Evolutionary conservation across 2,888 invertebrate species (phyloP).

Genomic region (Ormyrus rosae): DNA sequence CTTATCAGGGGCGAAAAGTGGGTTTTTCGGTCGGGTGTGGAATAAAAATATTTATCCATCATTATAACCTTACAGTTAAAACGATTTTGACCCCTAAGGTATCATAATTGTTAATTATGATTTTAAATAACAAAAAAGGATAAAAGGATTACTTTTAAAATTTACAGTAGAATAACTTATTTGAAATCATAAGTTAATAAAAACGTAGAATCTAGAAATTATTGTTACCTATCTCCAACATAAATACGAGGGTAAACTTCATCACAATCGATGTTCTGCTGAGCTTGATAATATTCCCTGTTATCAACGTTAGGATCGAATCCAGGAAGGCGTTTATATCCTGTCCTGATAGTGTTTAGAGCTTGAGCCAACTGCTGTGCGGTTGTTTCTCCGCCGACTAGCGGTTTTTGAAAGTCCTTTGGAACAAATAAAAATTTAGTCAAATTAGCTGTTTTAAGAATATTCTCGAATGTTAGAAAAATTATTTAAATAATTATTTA

Average conservation of each 20-base stretch:
- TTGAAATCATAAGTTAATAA: neutral
- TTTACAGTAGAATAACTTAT: neutral
- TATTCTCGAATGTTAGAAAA: neutral
- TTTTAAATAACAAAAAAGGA: conserved; percentile 9
- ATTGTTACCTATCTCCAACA: conserved; percentile 85
- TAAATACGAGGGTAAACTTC: conserved; percentile 86
- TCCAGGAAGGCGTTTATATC: conserved; percentile 65
- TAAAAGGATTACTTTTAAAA: neutral
- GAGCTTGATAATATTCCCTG: conserved; percentile 61
- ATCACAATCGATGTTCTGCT: conserved; percentile 81
- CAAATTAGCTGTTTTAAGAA: too few species aligned
- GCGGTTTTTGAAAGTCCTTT: conserved; percentile 65
- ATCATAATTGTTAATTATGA: too few species aligned
- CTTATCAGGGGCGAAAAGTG: too few species aligned
- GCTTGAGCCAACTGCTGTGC: conserved; percentile 56
- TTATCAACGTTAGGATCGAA: conserved; percentile 63
- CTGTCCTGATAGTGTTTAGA: conserved; percentile 59
- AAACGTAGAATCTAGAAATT: neutral
- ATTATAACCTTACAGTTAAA: too few species aligned
- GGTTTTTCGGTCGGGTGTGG: too few species aligned
- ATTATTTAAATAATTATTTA: neutral
- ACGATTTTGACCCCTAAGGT: too few species aligned
- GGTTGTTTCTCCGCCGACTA: conserved; percentile 66
- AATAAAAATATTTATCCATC: too few species aligned
- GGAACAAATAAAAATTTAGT: neutral